Base-by-base conservation (phyloP, 1,140 invertebrate genomes). In the Epicauta chinensis region DNA sequence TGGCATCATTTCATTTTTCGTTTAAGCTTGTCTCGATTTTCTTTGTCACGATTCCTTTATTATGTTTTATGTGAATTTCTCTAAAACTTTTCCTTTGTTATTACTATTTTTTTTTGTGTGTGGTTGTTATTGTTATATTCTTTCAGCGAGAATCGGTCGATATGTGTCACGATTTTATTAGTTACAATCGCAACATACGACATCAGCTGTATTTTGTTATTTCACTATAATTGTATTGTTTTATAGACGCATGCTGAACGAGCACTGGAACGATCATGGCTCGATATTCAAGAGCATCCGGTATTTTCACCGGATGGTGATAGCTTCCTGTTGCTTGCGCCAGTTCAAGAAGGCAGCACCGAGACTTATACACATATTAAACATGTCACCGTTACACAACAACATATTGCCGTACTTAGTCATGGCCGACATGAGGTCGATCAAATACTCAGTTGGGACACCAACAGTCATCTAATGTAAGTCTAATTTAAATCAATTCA, bases 291-390 rank as follows among this genome's bases (percentile, higher is more conserved):
- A 66, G 84, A 85, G 30, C 81, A 88, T 66, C 89, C 91, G 10
- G 73, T 93, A 11, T 93, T 92, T 71, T 82, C 87, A 0, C 79
- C 82, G 14, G 85, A 89, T 64, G 89, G 89, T 1, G 83, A 86
- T 64, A 87, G 84, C 51, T 95, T 93, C 71, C 78, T 95, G 40
- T 73, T 92, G 42, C 77, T 92, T 35, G 82, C 89, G 1, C 81
- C 87, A 13, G 82, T 92, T 15, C 84, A 88, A 61, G 89, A 94
- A 64, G 88, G 84, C 7, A 82, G 79, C 4, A 78, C 80, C 35
- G 88, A 91, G 61, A 83, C 86, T 64, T 93, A 86, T 71, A 90
- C 87, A 17, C 91, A 95, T 73, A 89, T 95, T 63, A 92, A 91
- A 61, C 87, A 91, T 66, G 78, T 91, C 15, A 89, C 87, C 32